Evolutionary conservation across 2,797 vertebrate species (phyloP).

Genomic region (Silurus lanzhouensis): DNA sequence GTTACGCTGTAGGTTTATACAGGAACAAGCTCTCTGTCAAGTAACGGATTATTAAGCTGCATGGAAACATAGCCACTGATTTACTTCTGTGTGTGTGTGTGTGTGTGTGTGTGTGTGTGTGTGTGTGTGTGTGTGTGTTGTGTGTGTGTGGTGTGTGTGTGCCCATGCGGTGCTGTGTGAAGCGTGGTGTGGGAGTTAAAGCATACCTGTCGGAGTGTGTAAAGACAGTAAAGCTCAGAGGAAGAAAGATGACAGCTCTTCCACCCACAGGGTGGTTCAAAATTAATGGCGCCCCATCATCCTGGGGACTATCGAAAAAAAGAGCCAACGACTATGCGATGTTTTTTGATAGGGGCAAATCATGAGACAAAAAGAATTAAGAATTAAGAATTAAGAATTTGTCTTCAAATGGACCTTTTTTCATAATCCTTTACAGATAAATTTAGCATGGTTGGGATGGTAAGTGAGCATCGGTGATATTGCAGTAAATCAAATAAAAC

Average conservation of each 20-base stretch:
- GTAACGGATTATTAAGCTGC: not conserved
- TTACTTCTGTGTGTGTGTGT: not conserved
- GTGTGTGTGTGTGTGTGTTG: constrained; percentile 15
- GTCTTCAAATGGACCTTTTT: not conserved
- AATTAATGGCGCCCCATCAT: constrained; percentile 27
- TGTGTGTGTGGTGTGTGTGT: constrained; percentile 9
- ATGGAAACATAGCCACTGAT: not conserved
- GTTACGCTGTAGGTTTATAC: not conserved
- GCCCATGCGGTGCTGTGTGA: constrained; percentile 41
- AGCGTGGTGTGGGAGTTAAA: constrained; percentile 44
- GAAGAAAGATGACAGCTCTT: constrained; percentile 37
- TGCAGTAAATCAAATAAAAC: not conserved
- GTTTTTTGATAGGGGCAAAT: constrained; percentile 14
- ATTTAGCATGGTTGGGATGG: not conserved
- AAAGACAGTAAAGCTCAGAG: constrained; percentile 25
- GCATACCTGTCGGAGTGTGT: constrained; percentile 50
- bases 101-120: constrained; percentile 23
- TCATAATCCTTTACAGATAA: not conserved
- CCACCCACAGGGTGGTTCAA: constrained; percentile 27
- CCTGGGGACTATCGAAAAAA: constrained; percentile 11
- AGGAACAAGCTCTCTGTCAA: not conserved
- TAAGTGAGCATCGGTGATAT: not conserved
- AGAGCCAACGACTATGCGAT: not conserved
- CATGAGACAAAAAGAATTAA: not conserved
- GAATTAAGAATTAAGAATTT: not conserved